Evolutionary conservation across 30 jellyfish, hydroid and myxozoan genomes (phyloP), one percentile per base, ranked within the genome.

Genomic region (Phacellophora camtschatica): DNA sequence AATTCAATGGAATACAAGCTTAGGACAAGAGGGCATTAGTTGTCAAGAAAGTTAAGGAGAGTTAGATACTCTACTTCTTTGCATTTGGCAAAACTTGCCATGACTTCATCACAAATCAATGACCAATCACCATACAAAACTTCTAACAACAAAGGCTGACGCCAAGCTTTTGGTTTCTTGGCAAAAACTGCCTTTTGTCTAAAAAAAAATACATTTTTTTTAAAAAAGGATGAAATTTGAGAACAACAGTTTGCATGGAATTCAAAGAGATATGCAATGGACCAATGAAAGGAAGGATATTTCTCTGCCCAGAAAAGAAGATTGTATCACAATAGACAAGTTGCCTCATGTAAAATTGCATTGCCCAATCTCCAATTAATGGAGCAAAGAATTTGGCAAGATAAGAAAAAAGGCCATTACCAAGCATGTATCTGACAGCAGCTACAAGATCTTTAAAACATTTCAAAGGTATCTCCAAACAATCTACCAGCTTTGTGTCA

Each of bases 111-210:
- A 2, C 79, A 33, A 32, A 65, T 65, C 81, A 41, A 18, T 56
- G 79, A 36, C 88, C 77, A 75, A 19, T 79, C 88, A 3, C 88
- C 78, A 75, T 75, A 75, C 11, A 75, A 56, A 18, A 58, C 74
- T 39, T 75, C 88, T 41, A 75, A 57, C 88, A 75, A 39, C 69
- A 75, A 36, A 34, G 88, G 58, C 79, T 75, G 88, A 30, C 74
- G 87, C 87, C 75, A 74, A 35, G 87, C 71, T 33, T 74, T 74
- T 32, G 76, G 87, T 39, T 74, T 55, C 76, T 74, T 54, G 20
- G 87, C 87, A 18, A 74, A 55, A 51, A 74, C 35, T 4, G 87
- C 76, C 59, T 74, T 74, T 41, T 34, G 46, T 12, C 87, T 77
- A 71, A 71, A 32, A 71, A 71, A 16, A 72, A 71, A 53, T 71